Conservation (phyloP, 2,888 invertebrate genomes). For the Drosophila nigricruria region DNA sequence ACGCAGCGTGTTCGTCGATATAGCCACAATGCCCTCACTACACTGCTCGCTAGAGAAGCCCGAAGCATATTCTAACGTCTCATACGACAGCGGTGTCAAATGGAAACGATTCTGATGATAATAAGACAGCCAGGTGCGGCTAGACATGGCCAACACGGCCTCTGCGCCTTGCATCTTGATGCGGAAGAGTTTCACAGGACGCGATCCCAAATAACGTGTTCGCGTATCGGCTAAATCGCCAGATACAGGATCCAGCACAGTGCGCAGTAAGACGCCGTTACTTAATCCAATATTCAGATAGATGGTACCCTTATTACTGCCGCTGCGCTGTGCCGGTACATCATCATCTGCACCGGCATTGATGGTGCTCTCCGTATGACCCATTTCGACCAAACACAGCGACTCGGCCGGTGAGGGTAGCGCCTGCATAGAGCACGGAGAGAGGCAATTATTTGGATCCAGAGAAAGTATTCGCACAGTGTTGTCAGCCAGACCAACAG, state of each 20-base stretch:
- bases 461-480: conserved; percentile 99
- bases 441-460: conserved; percentile 97
- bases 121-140: conserved; percentile 98
- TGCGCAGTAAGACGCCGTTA: conserved; percentile 97
- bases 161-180: conserved; percentile 98
- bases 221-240: conserved; percentile 99
- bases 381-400: conserved; percentile 97
- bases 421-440: conserved; percentile 98
- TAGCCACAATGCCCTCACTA: conserved; percentile 99
- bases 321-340: conserved; percentile 84
- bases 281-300: conserved; percentile 98
- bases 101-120: conserved; percentile 99
- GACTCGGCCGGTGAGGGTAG: conserved; percentile 98
- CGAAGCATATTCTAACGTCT: conserved; percentile 98
- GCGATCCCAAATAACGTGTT: conserved; percentile 97
- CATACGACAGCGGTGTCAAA: conserved; percentile 97
- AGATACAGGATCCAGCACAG: conserved; percentile 97
- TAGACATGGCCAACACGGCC: conserved; percentile 98
- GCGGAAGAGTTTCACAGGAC: conserved; percentile 98
- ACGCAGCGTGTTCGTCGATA: conserved; percentile 97
- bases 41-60: conserved; percentile 99
- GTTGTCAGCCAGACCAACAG: conserved; percentile 97
- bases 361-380: conserved; percentile 88
- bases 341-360: conserved; percentile 86
- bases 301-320: conserved; percentile 89